Base-by-base conservation (phyloP, 1,140 invertebrate genomes). In the Linepithema humile region DNA sequence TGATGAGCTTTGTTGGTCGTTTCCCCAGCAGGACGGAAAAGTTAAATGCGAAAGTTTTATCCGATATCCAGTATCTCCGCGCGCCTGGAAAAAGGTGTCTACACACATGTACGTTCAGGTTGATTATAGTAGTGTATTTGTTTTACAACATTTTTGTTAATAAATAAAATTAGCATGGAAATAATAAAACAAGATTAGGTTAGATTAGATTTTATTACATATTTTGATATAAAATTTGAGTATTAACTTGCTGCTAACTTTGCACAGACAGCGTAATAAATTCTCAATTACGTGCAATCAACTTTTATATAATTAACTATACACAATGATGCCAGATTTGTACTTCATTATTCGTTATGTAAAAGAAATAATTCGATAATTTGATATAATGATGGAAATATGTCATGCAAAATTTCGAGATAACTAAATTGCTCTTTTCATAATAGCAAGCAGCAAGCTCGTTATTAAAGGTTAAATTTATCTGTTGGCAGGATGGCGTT, bases 41-140 rank as follows among this genome's bases (percentile, higher is more conserved):
- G 93, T 94, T 94, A 93, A 94, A 94, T 94, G 92, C 91, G 87
- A 93, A 94, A 94, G 93, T 94, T 94, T 93, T 92, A 92, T 90
- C 91, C 90, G 92, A 94, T 94, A 94, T 92, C 88, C 89, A 90
- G 88, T 85, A 85, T 69, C 86, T 85, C 89, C 80, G 85, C 86
- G 87, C 84, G 69, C 59, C 72, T 89, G 78, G 85, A 91, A 91
- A 92, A 92, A 92, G 86, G 82, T 84, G 84, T 84, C 70, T 62
- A 80, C 88, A 84, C 73, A 83, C 60, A 75, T 64, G 64, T 57
- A 15, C 53, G 55, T 84, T 23, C 29, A 67, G 57, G 70, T 85
- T 74, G 70, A 84, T 80, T 69, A 67, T 78, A 80, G 59, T 65
- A 43, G 55, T 62, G 50, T 64, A 26, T 65, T 17, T 35, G 59